Evolutionary conservation across 2,797 vertebrate genomes (phyloP), one percentile per base, ranked within the genome.

Genomic region (Molossus molossus): DNA sequence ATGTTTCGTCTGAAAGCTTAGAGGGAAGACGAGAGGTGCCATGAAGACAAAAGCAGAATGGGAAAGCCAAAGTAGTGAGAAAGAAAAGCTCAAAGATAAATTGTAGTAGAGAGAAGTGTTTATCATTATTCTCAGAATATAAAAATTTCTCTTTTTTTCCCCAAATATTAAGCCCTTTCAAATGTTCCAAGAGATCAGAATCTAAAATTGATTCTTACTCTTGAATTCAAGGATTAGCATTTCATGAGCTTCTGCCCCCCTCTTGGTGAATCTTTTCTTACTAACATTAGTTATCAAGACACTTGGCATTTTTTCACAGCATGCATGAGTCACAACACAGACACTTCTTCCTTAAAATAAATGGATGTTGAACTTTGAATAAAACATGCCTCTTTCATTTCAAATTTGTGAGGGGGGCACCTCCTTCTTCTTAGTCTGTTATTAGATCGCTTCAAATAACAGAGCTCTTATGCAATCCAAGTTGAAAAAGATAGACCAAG

Each of bases 171-270:
- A 92, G 57, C 83, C 75, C 60, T 97, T 84, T 77, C 80, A 97
- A 94, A 87, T 94, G 62, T 92, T 97, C 69, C 75, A 64, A 94
- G 93, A 84, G 81, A 97, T 91, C 53, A 94, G 88, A 94, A 94
- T 92, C 92, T 92, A 97, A 97, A 97, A 95, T 91, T 96, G 96
- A 96, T 90, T 95, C 90, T 91, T 55, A 55, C 45, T 81, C 82
- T 90, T 91, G 45, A 94, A 94, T 96, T 94, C 76, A 69, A 14
- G 2, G 15, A 97, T 98, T 98, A 97, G 94, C 96, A 97, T 97
- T 97, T 95, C 96, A 98, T 97, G 96, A 97, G 97, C 95, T 96
- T 97, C 94, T 96, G 96, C 77, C 53, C 88, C 81, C 81, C 90
- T 90, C 81, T 92, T 81, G 29, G 82, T 88, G 92, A 91, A 77